Evolutionary conservation across 2,113 vertebrate species (phyloP).

Genomic region (Nanger granti): DNA sequence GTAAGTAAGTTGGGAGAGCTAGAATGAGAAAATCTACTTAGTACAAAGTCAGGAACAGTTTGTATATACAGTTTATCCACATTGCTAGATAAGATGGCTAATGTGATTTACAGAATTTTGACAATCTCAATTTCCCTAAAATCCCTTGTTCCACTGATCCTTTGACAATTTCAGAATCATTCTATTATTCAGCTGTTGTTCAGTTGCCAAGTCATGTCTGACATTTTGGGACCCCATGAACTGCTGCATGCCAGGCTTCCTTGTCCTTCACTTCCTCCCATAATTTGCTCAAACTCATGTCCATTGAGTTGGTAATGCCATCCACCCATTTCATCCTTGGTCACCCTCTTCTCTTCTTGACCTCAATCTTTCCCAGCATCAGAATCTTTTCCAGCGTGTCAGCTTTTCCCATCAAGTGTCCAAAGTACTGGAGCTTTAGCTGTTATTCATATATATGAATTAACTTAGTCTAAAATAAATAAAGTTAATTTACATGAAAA

Average conservation of each 20-base stretch:
- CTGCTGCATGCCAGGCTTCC: background rate
- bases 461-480: background rate
- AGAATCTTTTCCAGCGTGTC: background rate
- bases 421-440: background rate
- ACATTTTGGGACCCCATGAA: background rate
- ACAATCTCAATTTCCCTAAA: background rate
- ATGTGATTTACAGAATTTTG: background rate
- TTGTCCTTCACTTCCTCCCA: background rate
- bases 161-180: background rate
- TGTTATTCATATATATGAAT: background rate
- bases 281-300: background rate
- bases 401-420: background rate
- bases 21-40: background rate
- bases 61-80: background rate
- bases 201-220: background rate
- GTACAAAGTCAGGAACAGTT: background rate
- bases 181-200: background rate
- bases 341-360: background rate
- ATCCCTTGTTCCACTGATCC: background rate
- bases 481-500: background rate
- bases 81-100: background rate
- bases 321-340: background rate
- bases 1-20: background rate
- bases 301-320: background rate
- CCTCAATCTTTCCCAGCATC: background rate